Base-by-base conservation (phyloP, 1,140 invertebrate genomes). In the Asobara japonica region DNA sequence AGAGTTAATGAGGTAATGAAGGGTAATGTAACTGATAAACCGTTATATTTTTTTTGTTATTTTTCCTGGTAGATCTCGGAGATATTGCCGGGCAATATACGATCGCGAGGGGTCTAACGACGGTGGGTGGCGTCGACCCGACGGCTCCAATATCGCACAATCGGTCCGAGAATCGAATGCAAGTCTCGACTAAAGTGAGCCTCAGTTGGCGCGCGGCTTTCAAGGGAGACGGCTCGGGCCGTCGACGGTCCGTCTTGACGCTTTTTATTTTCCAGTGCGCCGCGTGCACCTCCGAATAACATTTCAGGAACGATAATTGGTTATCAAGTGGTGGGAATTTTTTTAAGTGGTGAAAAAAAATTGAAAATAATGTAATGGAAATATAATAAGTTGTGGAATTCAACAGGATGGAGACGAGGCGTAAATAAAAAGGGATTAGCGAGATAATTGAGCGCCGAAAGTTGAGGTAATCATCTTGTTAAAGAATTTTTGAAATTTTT, bases 171-270 rank as follows among this genome's bases (percentile, higher is more conserved):
- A 13, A 4, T 56, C 51, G 13, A 56, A 22, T 56, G 22, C 51
- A 27, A 56, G 20, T 56, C 51, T 56, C 51, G 29, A 27, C 3
- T 31, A 13, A 29, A 62, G 27, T 30, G 29, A 29, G n/a, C 5
- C 65, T 74, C 72, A 74, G 72, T 74, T 64, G 62, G 67, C 67
- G 72, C 72, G 72, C 72, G 72, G 72, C 72, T 70, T 69, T 29
- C 72, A 56, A 70, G 64, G 33, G 56, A 70, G 64, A 65, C 72
- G 72, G 67, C 51, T 66, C 66, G 61, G 33, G 51, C 51, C 25
- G n/a, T n/a, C n/a, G n/a, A n/a, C n/a, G n/a, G n/a, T n/a, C n/a
- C n/a, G n/a, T n/a, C n/a, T n/a, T n/a, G n/a, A n/a, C 51, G 25
- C 51, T 56, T 25, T 5, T 25, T 5, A 1, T 18, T 22, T 56